phyloP scores from a whole-genome alignment of 2,113 vertebrate species.

The Sakesphorus luctuosus region DNA sequence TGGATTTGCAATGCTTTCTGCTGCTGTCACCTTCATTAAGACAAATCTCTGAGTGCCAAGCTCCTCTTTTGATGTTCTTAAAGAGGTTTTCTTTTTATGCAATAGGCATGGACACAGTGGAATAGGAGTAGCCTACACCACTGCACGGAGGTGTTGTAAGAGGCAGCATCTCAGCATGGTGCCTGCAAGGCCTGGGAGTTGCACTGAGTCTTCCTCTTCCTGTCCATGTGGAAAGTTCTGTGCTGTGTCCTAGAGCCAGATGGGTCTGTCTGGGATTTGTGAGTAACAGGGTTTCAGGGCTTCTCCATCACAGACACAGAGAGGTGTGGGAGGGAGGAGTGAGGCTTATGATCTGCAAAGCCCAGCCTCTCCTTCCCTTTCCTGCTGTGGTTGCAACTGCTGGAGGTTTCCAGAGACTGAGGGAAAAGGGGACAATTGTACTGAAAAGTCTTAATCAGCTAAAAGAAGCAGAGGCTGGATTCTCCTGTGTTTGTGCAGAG shows the following conservation, averaged over 20 bases:
- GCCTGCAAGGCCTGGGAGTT: neutral
- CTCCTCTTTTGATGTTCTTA: neutral
- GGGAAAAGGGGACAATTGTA: neutral
- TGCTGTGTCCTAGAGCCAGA: neutral
- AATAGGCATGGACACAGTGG: neutral
- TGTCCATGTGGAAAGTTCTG: neutral
- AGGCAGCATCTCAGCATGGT: neutral
- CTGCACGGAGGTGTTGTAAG: neutral
- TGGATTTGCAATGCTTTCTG: slow-evolving; percentile 9
- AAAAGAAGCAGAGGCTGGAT: neutral
- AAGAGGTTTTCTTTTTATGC: neutral
- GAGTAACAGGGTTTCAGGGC: neutral
- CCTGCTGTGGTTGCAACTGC: neutral
- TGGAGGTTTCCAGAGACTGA: neutral
- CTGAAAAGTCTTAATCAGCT: neutral
- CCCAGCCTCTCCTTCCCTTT: neutral
- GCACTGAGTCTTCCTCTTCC: neutral
- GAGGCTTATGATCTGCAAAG: neutral
- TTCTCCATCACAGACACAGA: neutral
- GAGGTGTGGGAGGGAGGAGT: neutral
- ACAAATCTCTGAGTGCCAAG: neutral
- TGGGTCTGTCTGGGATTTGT: neutral
- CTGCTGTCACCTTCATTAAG: slow-evolving; percentile 35
- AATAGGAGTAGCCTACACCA: neutral
- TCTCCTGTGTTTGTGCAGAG: neutral